Evolutionary conservation across 2,797 vertebrate species (phyloP).

Genomic region (Spheniscus humboldti): DNA sequence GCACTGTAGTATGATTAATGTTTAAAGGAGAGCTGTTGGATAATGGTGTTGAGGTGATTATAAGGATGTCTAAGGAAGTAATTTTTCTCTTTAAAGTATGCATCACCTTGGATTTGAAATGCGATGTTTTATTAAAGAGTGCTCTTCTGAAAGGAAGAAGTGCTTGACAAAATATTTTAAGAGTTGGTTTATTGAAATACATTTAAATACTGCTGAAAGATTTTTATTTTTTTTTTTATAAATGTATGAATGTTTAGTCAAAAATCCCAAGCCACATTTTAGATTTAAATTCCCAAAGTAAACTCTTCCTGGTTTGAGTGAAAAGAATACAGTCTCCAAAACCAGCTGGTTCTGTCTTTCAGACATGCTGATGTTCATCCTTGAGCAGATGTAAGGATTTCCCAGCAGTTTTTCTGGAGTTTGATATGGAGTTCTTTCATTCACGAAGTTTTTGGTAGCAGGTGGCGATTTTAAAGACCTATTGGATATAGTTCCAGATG

Average conservation of each 20-base stretch:
- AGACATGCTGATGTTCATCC: not conserved
- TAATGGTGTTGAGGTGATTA: not conserved
- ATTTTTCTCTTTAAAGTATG: constrained; percentile 10
- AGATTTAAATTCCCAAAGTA: not conserved
- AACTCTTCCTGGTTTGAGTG: not conserved
- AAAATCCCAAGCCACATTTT: not conserved
- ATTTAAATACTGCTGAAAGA: not conserved
- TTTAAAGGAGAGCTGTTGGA: not conserved
- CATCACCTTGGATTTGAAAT: not conserved
- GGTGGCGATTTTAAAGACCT: not conserved
- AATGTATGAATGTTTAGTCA: not conserved
- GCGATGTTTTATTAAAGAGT: not conserved
- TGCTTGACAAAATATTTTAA: not conserved
- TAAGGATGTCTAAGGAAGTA: not conserved
- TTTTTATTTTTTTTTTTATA: not conserved
- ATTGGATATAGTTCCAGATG: not conserved
- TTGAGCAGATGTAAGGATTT: not conserved
- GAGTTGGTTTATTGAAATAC: not conserved
- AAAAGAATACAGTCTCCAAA: not conserved
- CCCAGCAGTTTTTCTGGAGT: not conserved
- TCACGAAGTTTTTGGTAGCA: not conserved
- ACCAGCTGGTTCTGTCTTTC: not conserved
- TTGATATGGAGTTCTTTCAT: not conserved
- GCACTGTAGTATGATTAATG: not conserved
- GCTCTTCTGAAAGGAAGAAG: not conserved